These are phyloP conservation scores for Labroides dimidiatus DNA, from an alignment of 2,797 vertebrate species.

Conservation along the genomic window DNA sequence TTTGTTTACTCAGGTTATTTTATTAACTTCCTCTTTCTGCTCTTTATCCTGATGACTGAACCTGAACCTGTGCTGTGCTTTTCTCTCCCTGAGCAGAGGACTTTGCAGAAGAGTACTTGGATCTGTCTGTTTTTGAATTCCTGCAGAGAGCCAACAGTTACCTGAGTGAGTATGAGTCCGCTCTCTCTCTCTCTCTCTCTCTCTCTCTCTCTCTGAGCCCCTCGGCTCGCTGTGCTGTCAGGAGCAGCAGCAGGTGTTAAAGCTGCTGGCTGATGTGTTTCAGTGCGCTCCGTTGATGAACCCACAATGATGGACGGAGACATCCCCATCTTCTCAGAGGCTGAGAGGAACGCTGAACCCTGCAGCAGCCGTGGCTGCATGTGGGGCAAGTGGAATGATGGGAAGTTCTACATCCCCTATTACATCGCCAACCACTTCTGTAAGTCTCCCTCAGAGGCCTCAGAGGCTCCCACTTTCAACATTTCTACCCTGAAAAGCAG, in stretches of 20 bases:
- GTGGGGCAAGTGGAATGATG: constrained; percentile 75
- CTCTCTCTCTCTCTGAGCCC: background rate
- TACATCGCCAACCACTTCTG: constrained; percentile 77
- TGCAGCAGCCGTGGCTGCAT: constrained; percentile 68
- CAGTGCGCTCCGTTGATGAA: constrained; percentile 65
- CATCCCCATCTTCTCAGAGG: constrained; percentile 63
- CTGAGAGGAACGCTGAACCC: constrained; percentile 78
- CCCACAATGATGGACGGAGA: constrained; percentile 70
- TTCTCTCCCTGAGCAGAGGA: background rate
- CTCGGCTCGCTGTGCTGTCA: background rate
- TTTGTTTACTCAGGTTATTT: background rate
- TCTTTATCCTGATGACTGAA: background rate
- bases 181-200: too few relatives aligned
- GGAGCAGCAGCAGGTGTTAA: background rate
- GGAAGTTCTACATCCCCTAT: constrained; percentile 79
- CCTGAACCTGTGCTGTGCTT: constrained; percentile 17
- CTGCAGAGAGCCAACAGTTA: constrained; percentile 76
- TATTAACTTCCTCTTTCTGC: background rate
- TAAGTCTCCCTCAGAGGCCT: constrained; percentile 55
- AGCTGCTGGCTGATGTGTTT: constrained; percentile 16
- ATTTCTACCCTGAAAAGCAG: too few relatives aligned
- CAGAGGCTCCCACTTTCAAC: background rate
- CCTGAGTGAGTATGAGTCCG: constrained; percentile 54
- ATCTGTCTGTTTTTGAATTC: constrained; percentile 75
- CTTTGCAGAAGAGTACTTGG: constrained; percentile 46